Percentiles rank a stretch among this genome's conserved stretches.
Evolutionary conservation across 2,888 invertebrate species (phyloP).

Genomic region (Xestoiulus laeticollis): DNA sequence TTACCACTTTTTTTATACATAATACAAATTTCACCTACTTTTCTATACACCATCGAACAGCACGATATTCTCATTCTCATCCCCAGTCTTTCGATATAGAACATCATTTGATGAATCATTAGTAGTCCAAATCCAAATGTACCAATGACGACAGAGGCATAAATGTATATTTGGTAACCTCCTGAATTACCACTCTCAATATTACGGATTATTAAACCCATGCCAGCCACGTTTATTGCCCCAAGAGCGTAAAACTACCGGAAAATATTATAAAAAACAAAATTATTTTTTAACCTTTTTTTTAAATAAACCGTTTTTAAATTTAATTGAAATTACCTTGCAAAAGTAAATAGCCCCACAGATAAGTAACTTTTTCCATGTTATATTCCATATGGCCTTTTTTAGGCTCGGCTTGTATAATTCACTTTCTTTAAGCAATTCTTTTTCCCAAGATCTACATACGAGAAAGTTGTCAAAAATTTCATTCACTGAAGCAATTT

Average conservation of each 20-base stretch:
- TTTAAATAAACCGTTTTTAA: background rate
- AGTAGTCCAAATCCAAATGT: slow-evolving; percentile 45
- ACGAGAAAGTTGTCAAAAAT: background rate
- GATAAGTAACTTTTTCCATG: background rate
- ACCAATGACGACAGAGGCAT: background rate
- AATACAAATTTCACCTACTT: background rate
- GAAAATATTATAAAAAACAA: background rate
- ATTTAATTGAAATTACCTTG: slow-evolving; percentile 38
- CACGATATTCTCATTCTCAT: slow-evolving; percentile 36
- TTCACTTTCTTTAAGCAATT: background rate
- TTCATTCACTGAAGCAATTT: background rate
- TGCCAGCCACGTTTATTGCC: background rate
- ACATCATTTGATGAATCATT: slow-evolving; percentile 32
- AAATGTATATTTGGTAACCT: background rate
- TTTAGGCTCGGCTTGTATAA: slow-evolving; percentile 12
- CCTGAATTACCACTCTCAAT: background rate
- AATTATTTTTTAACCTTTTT: background rate
- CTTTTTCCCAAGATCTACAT: slow-evolving; percentile 26
- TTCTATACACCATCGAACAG: slow-evolving; percentile 43
- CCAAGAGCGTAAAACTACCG: slow-evolving; percentile 44
- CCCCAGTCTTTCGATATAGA: background rate
- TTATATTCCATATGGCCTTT: slow-evolving; percentile 39
- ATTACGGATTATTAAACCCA: background rate
- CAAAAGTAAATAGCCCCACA: background rate
- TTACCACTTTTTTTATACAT: too few relatives aligned